Base-by-base conservation (phyloP, 1,140 invertebrate genomes). In the Atopsyche davidsoni region DNA sequence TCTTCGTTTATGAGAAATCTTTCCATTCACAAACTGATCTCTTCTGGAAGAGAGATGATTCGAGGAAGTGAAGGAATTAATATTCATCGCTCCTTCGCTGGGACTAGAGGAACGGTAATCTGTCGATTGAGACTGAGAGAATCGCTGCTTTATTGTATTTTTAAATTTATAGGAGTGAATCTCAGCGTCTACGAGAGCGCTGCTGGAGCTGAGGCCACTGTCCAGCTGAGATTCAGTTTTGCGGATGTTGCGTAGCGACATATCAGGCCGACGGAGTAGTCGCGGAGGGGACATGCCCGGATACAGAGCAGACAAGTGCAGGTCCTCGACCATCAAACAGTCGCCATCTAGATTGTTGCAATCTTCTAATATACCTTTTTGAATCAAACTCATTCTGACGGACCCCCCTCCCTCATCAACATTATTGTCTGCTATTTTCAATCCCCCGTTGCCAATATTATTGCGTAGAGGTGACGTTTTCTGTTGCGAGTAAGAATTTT, bases 61-160 rank as follows among this genome's bases (percentile, higher is more conserved):
- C 13, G 21, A 19, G 2, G 42, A 18, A 21, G 31, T 48, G 9
- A 35, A 21, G 21, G 31, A 51, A 9, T 19, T 40, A 19, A 56
- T 57, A 18, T 59, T 59, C 36, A 62, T 64, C 0, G 53, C 48
- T 0, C 42, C 35, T 13, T 59, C 51, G 44, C 51, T 50, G n/a
- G 59, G 57, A 23, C 50, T 56, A 25, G 53, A 53, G 10, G 53
- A 54, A 24, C 35, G 34, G 23, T 52, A 49, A 38, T 74, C 71
- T 11, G 51, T 62, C 1, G 44, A 43, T 21, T 57, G 55, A 4
- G 51, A 67, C 39, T 72, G 69, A 28, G 66, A 72, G 61, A 96
- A 96, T 36, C 92, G 75, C 62, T 92, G 83, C 57, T 94, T 92
- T 51, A 96, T 96, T 56, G 87, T 90, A 59, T 89, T 94, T 71